These are phyloP conservation scores for Parnassius smintheus DNA, from an alignment of 2,888 invertebrate genomes.

Conservation along the genomic window DNA sequence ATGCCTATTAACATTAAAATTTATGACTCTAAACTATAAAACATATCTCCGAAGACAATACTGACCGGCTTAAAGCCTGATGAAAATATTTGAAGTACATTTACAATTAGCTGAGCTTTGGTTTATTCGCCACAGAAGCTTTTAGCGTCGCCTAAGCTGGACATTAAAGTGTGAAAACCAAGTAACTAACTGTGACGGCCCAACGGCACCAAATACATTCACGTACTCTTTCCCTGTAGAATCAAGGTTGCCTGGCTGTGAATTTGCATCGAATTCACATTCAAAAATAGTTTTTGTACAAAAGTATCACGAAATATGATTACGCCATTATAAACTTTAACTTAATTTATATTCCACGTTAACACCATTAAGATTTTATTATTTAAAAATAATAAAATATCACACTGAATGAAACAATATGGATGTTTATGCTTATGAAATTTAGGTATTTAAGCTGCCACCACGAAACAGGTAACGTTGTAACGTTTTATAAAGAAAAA, in stretches of 20 bases:
- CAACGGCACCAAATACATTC: slow-evolving; percentile 4
- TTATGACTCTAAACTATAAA: not conserved
- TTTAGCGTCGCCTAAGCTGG: slow-evolving; percentile 11
- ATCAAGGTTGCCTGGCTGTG: slow-evolving; percentile 8
- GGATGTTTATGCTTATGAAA: too few species aligned
- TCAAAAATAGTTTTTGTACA: slow-evolving; percentile 7
- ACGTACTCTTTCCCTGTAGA: slow-evolving; percentile 13
- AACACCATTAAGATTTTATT: not conserved
- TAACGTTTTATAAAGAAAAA: too few species aligned
- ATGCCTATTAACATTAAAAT: too few species aligned
- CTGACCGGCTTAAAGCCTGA: slow-evolving; percentile 4
- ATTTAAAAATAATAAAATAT: not conserved
- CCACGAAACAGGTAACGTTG: too few species aligned
- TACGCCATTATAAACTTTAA: not conserved
- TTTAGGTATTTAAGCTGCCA: too few species aligned
- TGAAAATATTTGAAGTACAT: slow-evolving; percentile 8
- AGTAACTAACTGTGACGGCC: not conserved
- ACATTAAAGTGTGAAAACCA: slow-evolving; percentile 20
- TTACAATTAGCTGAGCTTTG: slow-evolving; percentile 1
- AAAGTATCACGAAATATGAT: slow-evolving; percentile 8
- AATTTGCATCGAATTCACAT: slow-evolving; percentile 20
- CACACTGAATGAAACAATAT: too few species aligned
- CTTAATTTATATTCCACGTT: not conserved
- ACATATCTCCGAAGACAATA: slow-evolving; percentile 1
- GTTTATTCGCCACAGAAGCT: slow-evolving; percentile 9